Percentiles rank a stretch among this genome's conserved stretches.
Conservation (phyloP, 2,113 vertebrate species). For the Perccottus glenii region DNA sequence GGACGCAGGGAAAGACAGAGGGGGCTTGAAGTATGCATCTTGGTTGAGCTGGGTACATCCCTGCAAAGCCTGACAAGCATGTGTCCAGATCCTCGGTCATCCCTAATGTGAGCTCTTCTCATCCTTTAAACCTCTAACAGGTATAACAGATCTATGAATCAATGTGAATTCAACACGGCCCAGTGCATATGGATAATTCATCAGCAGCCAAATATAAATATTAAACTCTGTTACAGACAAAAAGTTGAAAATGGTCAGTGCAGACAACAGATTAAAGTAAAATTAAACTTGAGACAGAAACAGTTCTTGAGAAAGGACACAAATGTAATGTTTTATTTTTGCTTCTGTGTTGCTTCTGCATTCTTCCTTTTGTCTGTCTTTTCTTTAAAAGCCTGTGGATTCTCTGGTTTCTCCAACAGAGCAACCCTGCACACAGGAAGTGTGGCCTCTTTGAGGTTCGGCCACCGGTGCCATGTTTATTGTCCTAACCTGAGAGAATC, state of each 20-base stretch:
- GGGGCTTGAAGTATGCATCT: constrained; percentile 20
- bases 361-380: constrained; percentile 28
- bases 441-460: constrained; percentile 44
- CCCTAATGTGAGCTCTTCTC: not conserved
- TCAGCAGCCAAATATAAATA: constrained; percentile 2
- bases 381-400: constrained; percentile 36
- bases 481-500: constrained; percentile 74
- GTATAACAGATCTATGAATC: not conserved
- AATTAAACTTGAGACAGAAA: not conserved
- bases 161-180: not conserved
- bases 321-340: constrained; percentile 8
- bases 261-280: not conserved
- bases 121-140: not conserved
- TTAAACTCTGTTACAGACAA: constrained; percentile 18
- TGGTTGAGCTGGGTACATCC: constrained; percentile 23
- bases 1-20: constrained; percentile 39
- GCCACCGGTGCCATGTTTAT: constrained; percentile 74
- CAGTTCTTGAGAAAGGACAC: not conserved
- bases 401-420: constrained; percentile 56
- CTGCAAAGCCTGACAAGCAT: constrained; percentile 23
- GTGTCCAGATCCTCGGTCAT: not conserved
- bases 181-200: not conserved
- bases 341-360: constrained; percentile 4
- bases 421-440: constrained; percentile 58
- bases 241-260: not conserved